Evolutionary conservation across 2,888 invertebrate species (phyloP).

Genomic region (Prosopocoilus inquinatus): DNA sequence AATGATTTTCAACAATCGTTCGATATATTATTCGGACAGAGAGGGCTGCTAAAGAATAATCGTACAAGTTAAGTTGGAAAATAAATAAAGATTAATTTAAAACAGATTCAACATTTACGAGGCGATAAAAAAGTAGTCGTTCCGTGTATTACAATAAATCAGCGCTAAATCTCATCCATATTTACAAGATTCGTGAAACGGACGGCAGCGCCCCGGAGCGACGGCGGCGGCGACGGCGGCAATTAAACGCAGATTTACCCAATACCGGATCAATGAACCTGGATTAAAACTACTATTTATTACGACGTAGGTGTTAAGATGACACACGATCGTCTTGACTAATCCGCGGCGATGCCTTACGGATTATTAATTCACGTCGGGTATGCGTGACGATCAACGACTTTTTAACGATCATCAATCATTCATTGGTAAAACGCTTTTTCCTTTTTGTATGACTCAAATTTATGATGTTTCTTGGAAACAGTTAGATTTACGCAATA

Average conservation of each 20-base stretch:
- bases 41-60: background rate
- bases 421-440: too few species aligned
- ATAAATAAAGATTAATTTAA: constrained; percentile 6
- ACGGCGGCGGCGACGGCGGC: background rate
- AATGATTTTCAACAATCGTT: too few species aligned
- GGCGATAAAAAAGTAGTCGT: background rate
- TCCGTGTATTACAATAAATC: background rate
- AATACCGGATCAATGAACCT: constrained; percentile 12
- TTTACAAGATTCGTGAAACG: background rate
- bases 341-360: background rate
- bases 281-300: constrained; percentile 12
- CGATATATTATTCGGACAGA: too few species aligned
- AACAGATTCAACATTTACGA: background rate
- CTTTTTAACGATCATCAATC: too few species aligned
- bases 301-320: constrained; percentile 11
- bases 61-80: background rate
- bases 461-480: too few species aligned
- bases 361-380: background rate
- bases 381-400: too few species aligned
- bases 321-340: constrained; percentile 1
- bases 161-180: constrained; percentile 1
- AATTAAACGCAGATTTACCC: constrained; percentile 3
- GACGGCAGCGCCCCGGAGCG: background rate
- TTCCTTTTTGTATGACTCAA: too few species aligned
- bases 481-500: too few species aligned